A percentile compares a stretch with the other conserved stretches of the same genome.
Conservation (phyloP, 2,888 invertebrate species). For the Drosophila neoperkinsi region DNA sequence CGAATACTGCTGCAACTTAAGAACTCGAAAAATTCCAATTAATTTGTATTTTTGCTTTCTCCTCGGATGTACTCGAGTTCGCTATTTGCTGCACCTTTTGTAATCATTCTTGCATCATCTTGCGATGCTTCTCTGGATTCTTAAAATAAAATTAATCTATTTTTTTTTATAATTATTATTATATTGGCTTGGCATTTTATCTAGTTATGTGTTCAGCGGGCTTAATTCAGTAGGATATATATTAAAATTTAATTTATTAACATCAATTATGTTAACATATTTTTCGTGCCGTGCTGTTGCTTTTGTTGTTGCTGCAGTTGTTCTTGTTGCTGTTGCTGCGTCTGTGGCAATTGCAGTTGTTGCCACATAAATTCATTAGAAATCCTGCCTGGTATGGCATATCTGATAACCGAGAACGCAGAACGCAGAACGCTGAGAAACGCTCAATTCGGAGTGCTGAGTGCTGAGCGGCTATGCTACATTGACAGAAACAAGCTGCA, state of each 20-base stretch:
- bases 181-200: background rate
- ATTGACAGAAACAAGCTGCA: slow-evolving; percentile 72
- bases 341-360: slow-evolving; percentile 34
- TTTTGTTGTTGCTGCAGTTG: slow-evolving; percentile 1
- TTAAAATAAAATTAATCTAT: background rate
- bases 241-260: background rate
- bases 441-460: slow-evolving; percentile 29
- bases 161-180: background rate
- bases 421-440: slow-evolving; percentile 14
- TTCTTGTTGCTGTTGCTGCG: slow-evolving; percentile 28
- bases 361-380: slow-evolving; percentile 76
- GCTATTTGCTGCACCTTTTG: background rate
- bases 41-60: background rate
- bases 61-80: background rate
- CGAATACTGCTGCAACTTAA: background rate
- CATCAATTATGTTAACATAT: background rate
- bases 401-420: slow-evolving; percentile 66
- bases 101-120: background rate
- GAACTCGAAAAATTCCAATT: background rate
- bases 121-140: background rate
- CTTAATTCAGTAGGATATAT: background rate
- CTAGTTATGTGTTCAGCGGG: background rate
- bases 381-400: slow-evolving; percentile 60
- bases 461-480: slow-evolving; percentile 26
- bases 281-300: background rate